A percentile compares a stretch with the other conserved stretches of the same genome.
Evolutionary conservation across 2,797 vertebrate genomes (phyloP).

Genomic region (Sebastes paucispinis): DNA sequence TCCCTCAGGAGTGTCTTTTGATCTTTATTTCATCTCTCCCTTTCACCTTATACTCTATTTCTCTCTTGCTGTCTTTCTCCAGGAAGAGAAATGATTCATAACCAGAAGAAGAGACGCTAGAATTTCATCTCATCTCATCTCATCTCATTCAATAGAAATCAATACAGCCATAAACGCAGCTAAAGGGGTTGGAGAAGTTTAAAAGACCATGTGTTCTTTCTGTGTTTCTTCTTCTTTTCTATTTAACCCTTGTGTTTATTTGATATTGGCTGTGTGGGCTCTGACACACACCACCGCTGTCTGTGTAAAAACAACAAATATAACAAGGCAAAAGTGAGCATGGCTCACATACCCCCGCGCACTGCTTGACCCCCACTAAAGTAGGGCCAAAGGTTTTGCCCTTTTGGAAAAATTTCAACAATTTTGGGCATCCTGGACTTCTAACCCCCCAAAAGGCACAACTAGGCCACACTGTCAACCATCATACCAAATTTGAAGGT

Average conservation of each 20-base stretch:
- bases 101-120: background rate
- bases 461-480: too few species aligned
- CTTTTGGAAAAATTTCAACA: too few species aligned
- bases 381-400: too few species aligned
- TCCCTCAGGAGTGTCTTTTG: conserved; percentile 37
- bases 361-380: too few species aligned
- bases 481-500: too few species aligned
- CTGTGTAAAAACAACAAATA: background rate
- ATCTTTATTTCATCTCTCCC: conserved; percentile 35
- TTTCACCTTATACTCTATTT: background rate
- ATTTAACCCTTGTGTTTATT: background rate
- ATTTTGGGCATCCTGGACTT: too few species aligned
- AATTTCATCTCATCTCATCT: background rate
- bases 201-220: background rate
- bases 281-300: background rate
- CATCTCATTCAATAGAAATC: background rate
- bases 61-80: background rate
- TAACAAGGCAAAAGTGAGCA: too few species aligned
- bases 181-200: background rate
- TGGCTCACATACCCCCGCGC: too few species aligned
- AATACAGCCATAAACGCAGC: background rate
- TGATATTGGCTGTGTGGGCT: background rate
- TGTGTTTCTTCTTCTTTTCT: background rate
- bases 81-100: conserved; percentile 4
- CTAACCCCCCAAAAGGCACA: too few species aligned